Conservation (phyloP, 2,797 vertebrate species). For the Phyllotis vaccarum region DNA sequence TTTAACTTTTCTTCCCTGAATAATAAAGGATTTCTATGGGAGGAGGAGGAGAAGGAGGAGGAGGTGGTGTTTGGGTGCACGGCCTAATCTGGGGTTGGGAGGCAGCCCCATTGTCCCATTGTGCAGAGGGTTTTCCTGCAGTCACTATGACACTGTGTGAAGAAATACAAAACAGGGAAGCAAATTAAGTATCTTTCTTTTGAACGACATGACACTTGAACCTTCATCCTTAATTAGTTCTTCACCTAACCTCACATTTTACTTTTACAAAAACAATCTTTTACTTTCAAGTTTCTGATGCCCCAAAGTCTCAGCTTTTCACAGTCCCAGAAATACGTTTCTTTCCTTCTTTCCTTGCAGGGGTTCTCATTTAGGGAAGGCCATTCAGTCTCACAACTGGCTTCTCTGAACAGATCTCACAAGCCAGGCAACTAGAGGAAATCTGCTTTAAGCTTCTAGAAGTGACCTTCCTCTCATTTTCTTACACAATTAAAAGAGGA, state of each 20-base stretch:
- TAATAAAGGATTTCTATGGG: neutral
- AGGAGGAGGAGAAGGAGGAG: too few relatives aligned
- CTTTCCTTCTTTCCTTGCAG: neutral
- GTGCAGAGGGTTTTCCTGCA: neutral
- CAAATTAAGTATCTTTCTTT: neutral
- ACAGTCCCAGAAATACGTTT: neutral
- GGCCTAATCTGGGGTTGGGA: neutral
- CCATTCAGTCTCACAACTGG: neutral
- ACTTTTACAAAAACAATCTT: conserved; percentile 29
- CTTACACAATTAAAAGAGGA: conserved; percentile 57
- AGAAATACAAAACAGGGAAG: neutral
- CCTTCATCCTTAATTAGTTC: neutral
- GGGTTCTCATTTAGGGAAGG: conserved; percentile 29
- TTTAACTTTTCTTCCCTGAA: neutral
- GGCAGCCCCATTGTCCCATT: neutral
- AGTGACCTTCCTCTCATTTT: conserved; percentile 57
- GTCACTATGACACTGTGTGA: neutral
- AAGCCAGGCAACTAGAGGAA: conserved; percentile 67
- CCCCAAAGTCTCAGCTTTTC: neutral
- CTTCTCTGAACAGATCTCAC: conserved; percentile 49
- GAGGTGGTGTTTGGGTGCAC: neutral
- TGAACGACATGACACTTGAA: neutral
- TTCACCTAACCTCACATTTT: conserved; percentile 5
- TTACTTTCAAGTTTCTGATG: neutral
- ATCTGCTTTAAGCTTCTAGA: conserved; percentile 56